These are phyloP conservation scores for Vulpes vulpes DNA, from an alignment of 2,113 vertebrate genomes.

Conservation along the genomic window DNA sequence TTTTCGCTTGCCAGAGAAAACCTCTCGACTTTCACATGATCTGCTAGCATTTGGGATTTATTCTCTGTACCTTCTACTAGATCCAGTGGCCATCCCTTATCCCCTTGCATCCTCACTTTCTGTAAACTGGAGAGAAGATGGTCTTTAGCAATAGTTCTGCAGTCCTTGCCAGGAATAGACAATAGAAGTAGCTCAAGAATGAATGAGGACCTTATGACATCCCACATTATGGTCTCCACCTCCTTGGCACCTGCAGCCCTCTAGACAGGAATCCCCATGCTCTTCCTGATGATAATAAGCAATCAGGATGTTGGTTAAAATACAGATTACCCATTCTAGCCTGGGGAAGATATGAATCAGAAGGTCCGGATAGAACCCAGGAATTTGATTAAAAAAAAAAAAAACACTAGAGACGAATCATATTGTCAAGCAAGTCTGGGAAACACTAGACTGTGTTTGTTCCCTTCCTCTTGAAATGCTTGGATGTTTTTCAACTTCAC, in stretches of 20 bases:
- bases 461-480: not conserved
- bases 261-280: not conserved
- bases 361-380: not conserved
- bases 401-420: not conserved
- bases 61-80: not conserved
- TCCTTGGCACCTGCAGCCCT: not conserved
- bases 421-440: not conserved
- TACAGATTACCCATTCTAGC: not conserved
- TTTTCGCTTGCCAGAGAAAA: conserved; percentile 30
- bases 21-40: not conserved
- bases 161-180: not conserved
- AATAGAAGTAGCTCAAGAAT: not conserved
- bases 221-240: not conserved
- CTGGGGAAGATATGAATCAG: not conserved
- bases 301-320: not conserved
- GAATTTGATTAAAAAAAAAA: not conserved
- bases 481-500: not conserved
- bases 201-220: not conserved
- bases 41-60: not conserved
- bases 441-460: not conserved
- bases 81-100: not conserved
- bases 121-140: not conserved
- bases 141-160: not conserved
- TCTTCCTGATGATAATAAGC: not conserved
- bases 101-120: not conserved